Percentiles rank a stretch among this genome's conserved stretches.
phyloP scores from a whole-genome alignment of 2,113 vertebrate species.

The Corvus cornix region DNA sequence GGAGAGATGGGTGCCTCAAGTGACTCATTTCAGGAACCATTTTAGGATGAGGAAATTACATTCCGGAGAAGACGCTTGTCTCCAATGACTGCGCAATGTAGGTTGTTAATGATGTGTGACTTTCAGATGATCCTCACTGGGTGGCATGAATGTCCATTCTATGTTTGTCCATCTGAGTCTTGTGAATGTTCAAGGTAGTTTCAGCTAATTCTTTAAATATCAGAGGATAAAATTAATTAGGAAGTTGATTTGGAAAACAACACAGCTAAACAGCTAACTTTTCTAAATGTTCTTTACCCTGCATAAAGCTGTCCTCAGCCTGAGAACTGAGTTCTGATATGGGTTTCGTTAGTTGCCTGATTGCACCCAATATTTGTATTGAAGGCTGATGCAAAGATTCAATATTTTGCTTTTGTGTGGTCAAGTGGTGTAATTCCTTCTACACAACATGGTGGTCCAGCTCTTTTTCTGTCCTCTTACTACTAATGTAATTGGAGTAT shows the following conservation, averaged over 20 bases:
- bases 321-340: background rate
- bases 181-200: background rate
- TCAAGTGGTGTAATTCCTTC: background rate
- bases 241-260: background rate
- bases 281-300: background rate
- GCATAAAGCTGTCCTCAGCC: background rate
- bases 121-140: background rate
- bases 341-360: background rate
- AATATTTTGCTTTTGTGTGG: background rate
- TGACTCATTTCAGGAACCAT: background rate
- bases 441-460: background rate
- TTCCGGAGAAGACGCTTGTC: background rate
- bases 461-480: background rate
- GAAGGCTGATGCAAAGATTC: background rate
- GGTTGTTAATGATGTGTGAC: background rate
- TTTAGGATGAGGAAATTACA: background rate
- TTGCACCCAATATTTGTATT: fast-evolving
- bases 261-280: background rate
- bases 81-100: background rate
- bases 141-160: background rate
- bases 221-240: background rate
- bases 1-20: background rate
- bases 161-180: background rate
- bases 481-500: background rate
- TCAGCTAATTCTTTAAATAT: background rate